These are phyloP conservation scores for Platypus cylindrus DNA, from an alignment of 2,888 invertebrate species.

Conservation along the genomic window DNA sequence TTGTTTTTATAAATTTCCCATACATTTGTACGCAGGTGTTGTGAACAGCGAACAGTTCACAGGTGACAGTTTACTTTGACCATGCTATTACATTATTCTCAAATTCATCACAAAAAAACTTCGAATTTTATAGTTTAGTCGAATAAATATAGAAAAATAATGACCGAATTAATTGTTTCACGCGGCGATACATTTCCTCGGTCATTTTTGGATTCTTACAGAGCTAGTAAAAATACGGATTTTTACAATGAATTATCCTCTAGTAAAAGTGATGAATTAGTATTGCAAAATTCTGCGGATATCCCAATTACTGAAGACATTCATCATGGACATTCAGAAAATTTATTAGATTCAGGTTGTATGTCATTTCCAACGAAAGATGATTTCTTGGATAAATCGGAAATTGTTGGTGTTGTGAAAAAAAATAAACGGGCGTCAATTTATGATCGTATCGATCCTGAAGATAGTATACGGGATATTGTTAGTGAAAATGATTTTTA, in stretches of 20 bases:
- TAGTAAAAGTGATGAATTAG: slow-evolving; percentile 41
- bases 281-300: slow-evolving; percentile 36
- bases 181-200: slow-evolving; percentile 37
- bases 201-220: slow-evolving; percentile 34
- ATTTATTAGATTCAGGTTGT: slow-evolving; percentile 30
- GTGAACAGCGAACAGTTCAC: too few species aligned
- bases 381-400: slow-evolving; percentile 29
- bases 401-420: slow-evolving; percentile 21
- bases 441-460: slow-evolving; percentile 46
- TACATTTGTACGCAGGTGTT: too few species aligned
- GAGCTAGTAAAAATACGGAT: slow-evolving; percentile 29
- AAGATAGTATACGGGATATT: slow-evolving; percentile 49
- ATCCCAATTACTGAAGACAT: slow-evolving; percentile 33
- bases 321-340: slow-evolving; percentile 37
- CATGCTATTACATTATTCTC: too few species aligned
- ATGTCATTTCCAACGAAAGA: slow-evolving; percentile 29
- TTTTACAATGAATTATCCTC: slow-evolving; percentile 37
- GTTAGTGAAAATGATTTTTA: slow-evolving; percentile 50
- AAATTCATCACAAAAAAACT: too few species aligned
- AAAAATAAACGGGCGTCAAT: slow-evolving; percentile 31
- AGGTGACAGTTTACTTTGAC: too few species aligned
- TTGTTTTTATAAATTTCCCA: too few species aligned
- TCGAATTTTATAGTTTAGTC: too few species aligned
- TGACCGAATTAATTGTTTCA: slow-evolving; percentile 34
- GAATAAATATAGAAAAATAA: slow-evolving; percentile 18